Evolutionary conservation across 2,888 invertebrate species (phyloP).

Genomic region (Lacanobia wlatinum): DNA sequence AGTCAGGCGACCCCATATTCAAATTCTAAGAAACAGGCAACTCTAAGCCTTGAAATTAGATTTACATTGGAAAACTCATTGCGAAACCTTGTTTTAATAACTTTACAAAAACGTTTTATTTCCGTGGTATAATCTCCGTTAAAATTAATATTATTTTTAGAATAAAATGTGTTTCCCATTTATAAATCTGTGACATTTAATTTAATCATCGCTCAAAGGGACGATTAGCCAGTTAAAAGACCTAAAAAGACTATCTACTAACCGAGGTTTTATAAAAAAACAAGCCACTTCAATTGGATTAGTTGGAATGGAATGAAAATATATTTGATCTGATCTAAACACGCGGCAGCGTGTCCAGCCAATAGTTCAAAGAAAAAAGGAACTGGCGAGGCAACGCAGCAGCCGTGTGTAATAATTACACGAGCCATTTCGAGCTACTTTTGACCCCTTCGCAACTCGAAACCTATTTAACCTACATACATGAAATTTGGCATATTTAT

Average conservation of each 20-base stretch:
- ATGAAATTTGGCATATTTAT: too few relatives aligned
- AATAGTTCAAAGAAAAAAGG: too few relatives aligned
- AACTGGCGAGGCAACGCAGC: too few relatives aligned
- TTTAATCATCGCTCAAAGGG: neutral
- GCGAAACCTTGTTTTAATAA: neutral
- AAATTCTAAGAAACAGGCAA: neutral
- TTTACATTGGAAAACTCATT: constrained; percentile 5
- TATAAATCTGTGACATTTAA: neutral
- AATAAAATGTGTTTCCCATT: neutral
- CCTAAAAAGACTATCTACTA: too few relatives aligned
- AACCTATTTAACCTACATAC: too few relatives aligned
- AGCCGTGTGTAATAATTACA: too few relatives aligned
- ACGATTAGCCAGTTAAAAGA: neutral
- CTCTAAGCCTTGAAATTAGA: constrained; percentile 2
- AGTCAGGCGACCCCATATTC: neutral
- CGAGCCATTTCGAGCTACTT: too few relatives aligned
- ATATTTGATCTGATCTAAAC: neutral
- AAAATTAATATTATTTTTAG: neutral
- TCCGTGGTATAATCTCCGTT: neutral
- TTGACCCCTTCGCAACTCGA: too few relatives aligned
- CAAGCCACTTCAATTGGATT: neutral
- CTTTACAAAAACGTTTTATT: neutral
- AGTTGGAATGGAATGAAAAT: neutral
- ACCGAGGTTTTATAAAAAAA: neutral
- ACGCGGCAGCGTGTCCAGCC: too few relatives aligned